Evolutionary conservation across 53 echinoderm and acorn worm genomes (phyloP).

Genomic region (Holothuria leucospilota): DNA sequence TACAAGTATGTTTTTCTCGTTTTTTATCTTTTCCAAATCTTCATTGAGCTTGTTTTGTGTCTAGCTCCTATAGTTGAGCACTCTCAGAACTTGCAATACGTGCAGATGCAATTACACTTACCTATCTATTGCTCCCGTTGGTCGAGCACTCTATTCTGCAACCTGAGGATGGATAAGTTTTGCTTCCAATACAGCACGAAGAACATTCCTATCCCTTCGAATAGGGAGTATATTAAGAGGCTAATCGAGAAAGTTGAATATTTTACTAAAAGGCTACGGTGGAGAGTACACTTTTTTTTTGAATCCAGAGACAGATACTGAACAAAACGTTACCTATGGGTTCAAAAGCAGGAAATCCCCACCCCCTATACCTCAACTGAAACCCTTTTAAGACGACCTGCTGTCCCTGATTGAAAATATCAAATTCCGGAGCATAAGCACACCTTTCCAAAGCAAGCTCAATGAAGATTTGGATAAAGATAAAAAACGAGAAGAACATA

Average conservation of each 20-base stretch:
- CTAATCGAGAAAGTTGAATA: no score
- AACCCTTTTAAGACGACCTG: constrained; percentile 37
- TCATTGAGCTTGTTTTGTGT: no score
- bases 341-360: constrained; percentile 55
- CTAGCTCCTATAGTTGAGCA: no score
- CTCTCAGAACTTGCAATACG: no score
- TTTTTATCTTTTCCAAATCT: no score
- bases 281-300: constrained; percentile 53
- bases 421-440: no score
- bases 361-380: no score
- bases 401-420: neutral
- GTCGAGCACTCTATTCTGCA: constrained; percentile 9
- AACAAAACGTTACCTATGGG: constrained; percentile 50
- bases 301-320: constrained; percentile 19
- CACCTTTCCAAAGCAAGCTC: constrained; percentile 30
- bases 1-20: no score
- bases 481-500: no score
- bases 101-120: no score
- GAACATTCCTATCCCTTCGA: neutral
- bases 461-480: constrained; percentile 25
- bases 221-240: no score
- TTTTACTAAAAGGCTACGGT: constrained; percentile 20
- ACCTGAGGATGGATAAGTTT: neutral
- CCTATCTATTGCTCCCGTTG: no score
- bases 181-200: neutral